These are phyloP conservation scores for Cheilosia pagana DNA, from an alignment of 2,888 invertebrate genomes.

Conservation along the genomic window DNA sequence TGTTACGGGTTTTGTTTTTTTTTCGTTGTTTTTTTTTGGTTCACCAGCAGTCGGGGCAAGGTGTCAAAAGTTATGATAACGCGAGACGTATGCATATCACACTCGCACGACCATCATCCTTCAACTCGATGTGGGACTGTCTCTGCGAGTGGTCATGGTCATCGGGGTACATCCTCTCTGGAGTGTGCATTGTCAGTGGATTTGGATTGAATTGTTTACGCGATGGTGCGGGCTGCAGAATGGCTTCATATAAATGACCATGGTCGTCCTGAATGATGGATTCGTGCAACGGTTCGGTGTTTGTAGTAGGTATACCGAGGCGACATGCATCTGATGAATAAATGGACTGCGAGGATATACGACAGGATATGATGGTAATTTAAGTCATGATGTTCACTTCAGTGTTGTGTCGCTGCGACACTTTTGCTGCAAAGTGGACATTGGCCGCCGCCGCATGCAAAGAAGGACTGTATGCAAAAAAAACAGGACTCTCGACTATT, in stretches of 20 bases:
- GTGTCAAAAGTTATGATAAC: constrained; percentile 74
- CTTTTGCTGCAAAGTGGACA: constrained; percentile 65
- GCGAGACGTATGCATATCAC: constrained; percentile 68
- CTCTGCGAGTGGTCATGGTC: constrained; percentile 13
- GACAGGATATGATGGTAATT: constrained; percentile 75
- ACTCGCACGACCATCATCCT: constrained; percentile 47
- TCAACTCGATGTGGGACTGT: constrained; percentile 38
- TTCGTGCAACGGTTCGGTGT: constrained; percentile 51
- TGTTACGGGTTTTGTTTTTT: constrained; percentile 16
- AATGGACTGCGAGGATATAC: constrained; percentile 75
- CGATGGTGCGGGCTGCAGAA: constrained; percentile 56
- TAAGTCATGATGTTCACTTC: constrained; percentile 75
- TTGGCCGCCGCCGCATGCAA: constrained; percentile 51
- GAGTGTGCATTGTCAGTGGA: constrained; percentile 71
- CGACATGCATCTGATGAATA: constrained; percentile 74
- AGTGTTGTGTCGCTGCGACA: constrained; percentile 60
- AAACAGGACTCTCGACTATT: constrained; percentile 63
- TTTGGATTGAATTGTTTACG: constrained; percentile 74
- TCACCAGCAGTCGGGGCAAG: neutral
- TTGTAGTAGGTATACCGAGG: constrained; percentile 20
- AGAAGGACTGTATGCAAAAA: constrained; percentile 49
- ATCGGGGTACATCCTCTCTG: neutral
- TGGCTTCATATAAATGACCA: constrained; percentile 8
- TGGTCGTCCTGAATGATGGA: constrained; percentile 59
- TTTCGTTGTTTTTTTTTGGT: neutral